Base-by-base conservation (phyloP, 1,140 invertebrate species). In the Coboldia fuscipes region DNA sequence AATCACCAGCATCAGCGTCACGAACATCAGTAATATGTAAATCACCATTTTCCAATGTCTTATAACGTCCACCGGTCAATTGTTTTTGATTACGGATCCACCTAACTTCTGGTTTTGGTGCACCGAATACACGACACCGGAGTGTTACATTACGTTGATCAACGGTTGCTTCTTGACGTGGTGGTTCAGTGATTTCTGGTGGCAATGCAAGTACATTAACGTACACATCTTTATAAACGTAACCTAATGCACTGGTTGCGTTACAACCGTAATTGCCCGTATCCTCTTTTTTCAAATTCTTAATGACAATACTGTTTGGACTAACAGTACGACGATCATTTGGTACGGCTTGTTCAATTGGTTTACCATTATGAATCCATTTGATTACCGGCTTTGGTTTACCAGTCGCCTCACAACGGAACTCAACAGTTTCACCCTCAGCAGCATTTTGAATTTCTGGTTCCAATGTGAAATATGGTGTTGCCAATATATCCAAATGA, bases 251-350 rank as follows among this genome's bases (percentile, higher is more conserved):
- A 56, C 97, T 98, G 37, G 90, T 94, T 1, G 92, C 93, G 61
- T 99, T 99, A 58, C 94, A 98, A 30, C 96, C 92, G 49, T 94
- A 92, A 56, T 97, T 96, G 37, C 88, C 90, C 5, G 90, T 94
- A 56, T 99, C 96, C 26, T 68, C 66, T 54, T 89, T 90, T 13
- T 66, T 63, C 14, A 98, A 58, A 42, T 79, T 75, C 10, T 72
- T 66, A 39, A 97, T 84, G 2, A 72, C 66, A 27, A 98, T 82
- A 22, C 66, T 72, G 49, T 89, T 78, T 1, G 65, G 48, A 0
- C 61, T 61, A 9, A 83, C 69, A 1, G 40, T 56, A 22, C 74
- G 63, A 31, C 86, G 66, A 1, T 68, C 61, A 65, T 89, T 92
- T 0, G 61, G 58, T 10, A 71, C 64, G 2, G 77, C 72, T 51